phyloP scores from a whole-genome alignment of 2,113 vertebrate genomes.

The Leptodactylus fuscus region DNA sequence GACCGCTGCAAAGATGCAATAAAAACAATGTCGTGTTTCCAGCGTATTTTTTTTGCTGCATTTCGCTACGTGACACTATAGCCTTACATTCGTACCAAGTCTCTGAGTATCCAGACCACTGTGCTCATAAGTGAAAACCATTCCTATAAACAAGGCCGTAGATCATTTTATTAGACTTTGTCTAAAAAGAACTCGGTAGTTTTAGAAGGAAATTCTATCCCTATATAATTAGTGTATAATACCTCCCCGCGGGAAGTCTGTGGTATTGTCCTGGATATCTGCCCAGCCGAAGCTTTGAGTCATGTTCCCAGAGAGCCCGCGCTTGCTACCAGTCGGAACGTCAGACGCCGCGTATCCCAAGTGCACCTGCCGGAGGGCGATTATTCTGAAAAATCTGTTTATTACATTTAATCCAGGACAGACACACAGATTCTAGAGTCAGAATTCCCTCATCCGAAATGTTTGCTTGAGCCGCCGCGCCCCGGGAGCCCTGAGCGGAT shows the following conservation, averaged over 20 bases:
- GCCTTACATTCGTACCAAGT: too few species aligned
- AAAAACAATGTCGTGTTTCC: too few species aligned
- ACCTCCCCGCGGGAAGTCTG: neutral
- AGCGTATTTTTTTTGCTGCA: too few species aligned
- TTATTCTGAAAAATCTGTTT: neutral
- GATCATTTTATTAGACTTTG: neutral
- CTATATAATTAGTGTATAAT: constrained; percentile 57
- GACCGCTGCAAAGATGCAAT: too few species aligned
- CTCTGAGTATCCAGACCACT: too few species aligned
- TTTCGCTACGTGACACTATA: too few species aligned
- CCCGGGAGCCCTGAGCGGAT: too few species aligned
- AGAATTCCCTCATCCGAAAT: too few species aligned
- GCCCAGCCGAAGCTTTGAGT: neutral
- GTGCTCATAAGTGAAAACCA: too few species aligned
- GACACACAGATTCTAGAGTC: neutral
- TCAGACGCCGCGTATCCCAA: constrained; percentile 48
- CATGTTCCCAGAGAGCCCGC: constrained; percentile 8
- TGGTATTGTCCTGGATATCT: constrained; percentile 34
- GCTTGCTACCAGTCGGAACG: constrained; percentile 23
- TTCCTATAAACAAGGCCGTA: constrained; percentile 7
- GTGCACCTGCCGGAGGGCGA: constrained; percentile 32
- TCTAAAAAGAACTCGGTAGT: constrained; percentile 27
- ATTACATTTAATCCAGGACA: neutral
- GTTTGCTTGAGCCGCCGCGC: too few species aligned
- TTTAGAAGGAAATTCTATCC: constrained; percentile 44